Percentiles rank a stretch among this genome's conserved stretches.
Evolutionary conservation across 2,113 vertebrate species (phyloP).

Genomic region (Passer montanus): DNA sequence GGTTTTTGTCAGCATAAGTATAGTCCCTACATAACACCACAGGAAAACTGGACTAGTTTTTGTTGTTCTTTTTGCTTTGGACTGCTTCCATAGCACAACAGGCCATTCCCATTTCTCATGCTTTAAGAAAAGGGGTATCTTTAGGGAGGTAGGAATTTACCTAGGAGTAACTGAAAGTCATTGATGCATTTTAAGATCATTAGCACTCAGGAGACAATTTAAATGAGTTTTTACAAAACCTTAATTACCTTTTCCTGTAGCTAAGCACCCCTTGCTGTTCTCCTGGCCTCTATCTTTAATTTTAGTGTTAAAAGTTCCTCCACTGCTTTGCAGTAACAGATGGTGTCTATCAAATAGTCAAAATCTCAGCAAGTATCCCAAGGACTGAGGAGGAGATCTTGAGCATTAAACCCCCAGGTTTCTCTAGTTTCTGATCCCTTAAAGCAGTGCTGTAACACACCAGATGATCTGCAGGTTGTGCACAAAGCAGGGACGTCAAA

Average conservation of each 20-base stretch:
- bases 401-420: not conserved
- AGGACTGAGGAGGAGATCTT: not conserved
- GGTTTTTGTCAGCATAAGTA: slow-evolving; percentile 24
- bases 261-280: not conserved
- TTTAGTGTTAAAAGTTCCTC: not conserved
- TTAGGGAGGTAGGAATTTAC: slow-evolving; percentile 8
- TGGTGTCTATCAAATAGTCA: not conserved
- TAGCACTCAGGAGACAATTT: not conserved
- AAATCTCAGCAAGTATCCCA: not conserved
- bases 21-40: not conserved
- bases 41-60: not conserved
- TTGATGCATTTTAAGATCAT: not conserved
- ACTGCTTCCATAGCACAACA: not conserved
- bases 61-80: slow-evolving; percentile 19
- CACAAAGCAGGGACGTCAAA: not conserved
- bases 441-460: not conserved
- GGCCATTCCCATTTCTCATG: not conserved
- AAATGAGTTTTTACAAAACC: not conserved
- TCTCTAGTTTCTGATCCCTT: not conserved
- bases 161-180: not conserved
- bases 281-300: not conserved
- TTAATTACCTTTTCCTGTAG: slow-evolving; percentile 2
- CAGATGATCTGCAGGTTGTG: not conserved
- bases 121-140: not conserved
- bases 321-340: not conserved